Conservation (phyloP, 2,888 invertebrate species). For the Xestia ashworthii region DNA sequence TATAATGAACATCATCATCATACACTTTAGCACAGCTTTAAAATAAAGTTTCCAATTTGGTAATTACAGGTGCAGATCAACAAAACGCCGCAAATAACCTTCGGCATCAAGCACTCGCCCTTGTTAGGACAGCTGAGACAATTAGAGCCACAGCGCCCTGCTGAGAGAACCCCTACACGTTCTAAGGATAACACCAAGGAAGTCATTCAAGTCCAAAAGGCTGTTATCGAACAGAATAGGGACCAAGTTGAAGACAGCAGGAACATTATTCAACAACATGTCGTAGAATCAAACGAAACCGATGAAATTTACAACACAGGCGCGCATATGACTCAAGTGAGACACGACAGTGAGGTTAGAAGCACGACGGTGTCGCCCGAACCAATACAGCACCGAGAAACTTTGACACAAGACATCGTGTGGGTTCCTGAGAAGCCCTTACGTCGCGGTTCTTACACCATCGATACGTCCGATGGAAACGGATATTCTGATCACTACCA, state of each 20-base stretch:
- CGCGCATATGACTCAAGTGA: slow-evolving; percentile 81
- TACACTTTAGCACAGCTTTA: not conserved
- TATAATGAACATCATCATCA: not conserved
- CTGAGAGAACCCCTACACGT: slow-evolving; percentile 62
- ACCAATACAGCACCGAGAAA: slow-evolving; percentile 80
- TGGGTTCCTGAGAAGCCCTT: slow-evolving; percentile 84
- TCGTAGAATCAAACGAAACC: slow-evolving; percentile 52
- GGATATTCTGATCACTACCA: slow-evolving; percentile 81
- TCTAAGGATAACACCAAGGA: slow-evolving; percentile 44
- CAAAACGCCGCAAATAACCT: slow-evolving; percentile 91
- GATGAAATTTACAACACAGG: slow-evolving; percentile 67
- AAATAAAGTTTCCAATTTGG: not conserved
- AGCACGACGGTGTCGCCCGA: slow-evolving; percentile 85
- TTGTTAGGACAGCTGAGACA: slow-evolving; percentile 91
- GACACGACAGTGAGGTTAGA: slow-evolving; percentile 80
- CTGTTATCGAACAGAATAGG: slow-evolving; percentile 53
- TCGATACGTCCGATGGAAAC: slow-evolving; percentile 81
- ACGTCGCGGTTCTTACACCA: slow-evolving; percentile 87
- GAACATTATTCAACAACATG: slow-evolving; percentile 62
- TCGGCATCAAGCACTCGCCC: slow-evolving; percentile 97
- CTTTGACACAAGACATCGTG: slow-evolving; percentile 83
- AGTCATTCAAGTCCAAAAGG: slow-evolving; percentile 50
- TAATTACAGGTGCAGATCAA: slow-evolving; percentile 81
- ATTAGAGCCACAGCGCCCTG: slow-evolving; percentile 71
- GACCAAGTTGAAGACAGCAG: slow-evolving; percentile 64